Conservation (phyloP, 2,797 vertebrate genomes). For the Aplochiton taeniatus region DNA sequence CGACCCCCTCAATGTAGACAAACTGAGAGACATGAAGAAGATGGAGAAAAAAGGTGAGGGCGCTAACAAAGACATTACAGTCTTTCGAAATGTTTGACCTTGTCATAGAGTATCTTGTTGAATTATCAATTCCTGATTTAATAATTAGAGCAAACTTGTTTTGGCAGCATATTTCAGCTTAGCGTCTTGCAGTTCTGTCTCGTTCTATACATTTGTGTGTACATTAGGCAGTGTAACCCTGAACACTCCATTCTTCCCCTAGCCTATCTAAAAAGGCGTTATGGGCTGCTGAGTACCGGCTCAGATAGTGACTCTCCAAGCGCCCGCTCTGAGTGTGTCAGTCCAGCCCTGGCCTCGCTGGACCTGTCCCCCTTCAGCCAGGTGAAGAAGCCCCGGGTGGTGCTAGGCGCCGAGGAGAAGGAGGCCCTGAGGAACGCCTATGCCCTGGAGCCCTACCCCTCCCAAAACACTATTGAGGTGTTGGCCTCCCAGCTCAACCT, state of each 20-base stretch:
- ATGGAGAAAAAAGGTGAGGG: slow-evolving; percentile 95
- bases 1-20: slow-evolving; percentile 95
- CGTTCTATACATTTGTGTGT: no score
- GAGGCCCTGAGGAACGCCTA: slow-evolving; percentile 93
- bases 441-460: slow-evolving; percentile 94
- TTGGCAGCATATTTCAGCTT: no score
- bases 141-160: no score
- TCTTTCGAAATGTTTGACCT: no score
- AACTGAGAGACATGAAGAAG: slow-evolving; percentile 96
- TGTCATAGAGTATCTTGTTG: no score
- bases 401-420: slow-evolving; percentile 94
- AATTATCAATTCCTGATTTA: no score
- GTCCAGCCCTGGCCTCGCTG: slow-evolving; percentile 82
- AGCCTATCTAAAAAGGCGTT: slow-evolving; percentile 96
- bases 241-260: slow-evolving; percentile 22
- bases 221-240: no score
- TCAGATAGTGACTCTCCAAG: slow-evolving; percentile 94
- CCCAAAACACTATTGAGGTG: slow-evolving; percentile 95
- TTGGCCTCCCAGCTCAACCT: slow-evolving; percentile 94
- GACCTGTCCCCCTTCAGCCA: slow-evolving; percentile 89
- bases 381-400: slow-evolving; percentile 93
- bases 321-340: slow-evolving; percentile 87
- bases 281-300: slow-evolving; percentile 88
- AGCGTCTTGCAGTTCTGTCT: no score
- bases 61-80: no score